Conservation (phyloP, 2,113 vertebrate genomes). For the Acrocephalus arundinaceus region DNA sequence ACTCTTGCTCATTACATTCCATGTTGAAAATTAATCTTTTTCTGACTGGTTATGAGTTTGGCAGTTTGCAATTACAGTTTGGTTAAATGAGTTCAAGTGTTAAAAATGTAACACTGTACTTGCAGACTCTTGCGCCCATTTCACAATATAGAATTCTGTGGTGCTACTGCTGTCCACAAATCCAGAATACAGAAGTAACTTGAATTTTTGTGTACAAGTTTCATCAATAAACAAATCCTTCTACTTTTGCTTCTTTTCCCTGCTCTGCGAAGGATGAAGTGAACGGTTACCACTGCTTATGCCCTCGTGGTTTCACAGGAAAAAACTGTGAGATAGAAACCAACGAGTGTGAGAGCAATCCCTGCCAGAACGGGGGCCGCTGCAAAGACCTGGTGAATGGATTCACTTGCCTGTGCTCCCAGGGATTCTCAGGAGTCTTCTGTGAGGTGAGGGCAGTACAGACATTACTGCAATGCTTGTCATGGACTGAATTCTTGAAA, state of each 20-base stretch:
- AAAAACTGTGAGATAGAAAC: constrained; percentile 86
- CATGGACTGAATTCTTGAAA: constrained; percentile 9
- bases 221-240: neutral
- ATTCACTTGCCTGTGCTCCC: constrained; percentile 84
- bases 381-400: constrained; percentile 79
- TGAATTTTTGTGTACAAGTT: neutral
- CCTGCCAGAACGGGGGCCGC: constrained; percentile 82
- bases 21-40: neutral
- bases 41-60: neutral
- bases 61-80: neutral
- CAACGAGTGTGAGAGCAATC: constrained; percentile 81
- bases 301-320: constrained; percentile 83
- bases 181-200: neutral
- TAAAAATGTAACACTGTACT: neutral
- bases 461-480: neutral
- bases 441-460: constrained; percentile 85
- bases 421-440: constrained; percentile 81
- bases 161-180: neutral
- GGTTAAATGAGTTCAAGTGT: neutral
- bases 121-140: neutral
- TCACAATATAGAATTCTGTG: neutral
- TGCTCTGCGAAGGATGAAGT: constrained; percentile 70
- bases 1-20: neutral
- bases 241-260: neutral
- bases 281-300: constrained; percentile 84